Evolutionary conservation across 2,113 vertebrate genomes (phyloP).

Genomic region (Myotis lucifugus): DNA sequence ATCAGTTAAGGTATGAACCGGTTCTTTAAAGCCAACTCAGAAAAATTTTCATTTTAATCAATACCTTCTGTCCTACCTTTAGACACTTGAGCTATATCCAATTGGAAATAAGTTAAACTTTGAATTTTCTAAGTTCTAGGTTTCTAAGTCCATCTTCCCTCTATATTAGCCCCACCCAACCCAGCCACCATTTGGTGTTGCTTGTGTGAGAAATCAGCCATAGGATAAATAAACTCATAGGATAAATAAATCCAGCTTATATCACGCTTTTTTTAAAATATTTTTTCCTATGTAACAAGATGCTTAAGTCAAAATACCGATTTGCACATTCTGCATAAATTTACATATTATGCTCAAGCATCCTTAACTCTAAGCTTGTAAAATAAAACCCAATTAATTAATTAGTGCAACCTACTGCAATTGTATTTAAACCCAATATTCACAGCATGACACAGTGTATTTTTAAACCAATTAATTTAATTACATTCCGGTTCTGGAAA

Average conservation of each 20-base stretch:
- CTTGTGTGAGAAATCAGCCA: conserved; percentile 8
- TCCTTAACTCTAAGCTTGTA: conserved; percentile 73
- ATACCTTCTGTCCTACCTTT: not conserved
- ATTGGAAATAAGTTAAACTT: conserved; percentile 15
- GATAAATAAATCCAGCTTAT: conserved; percentile 33
- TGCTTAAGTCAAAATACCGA: conserved; percentile 71
- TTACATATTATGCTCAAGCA: conserved; percentile 74
- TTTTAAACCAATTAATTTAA: conserved; percentile 79
- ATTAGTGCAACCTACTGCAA: conserved; percentile 76
- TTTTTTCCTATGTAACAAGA: conserved; percentile 46
- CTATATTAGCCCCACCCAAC: not conserved
- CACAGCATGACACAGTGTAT: conserved; percentile 75
- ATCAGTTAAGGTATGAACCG: not conserved
- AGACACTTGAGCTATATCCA: not conserved
- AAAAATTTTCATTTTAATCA: not conserved
- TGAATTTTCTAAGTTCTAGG: not conserved
- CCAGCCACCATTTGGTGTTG: not conserved
- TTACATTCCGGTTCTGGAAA: conserved; percentile 60
- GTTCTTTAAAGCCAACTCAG: not conserved
- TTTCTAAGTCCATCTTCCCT: not conserved
- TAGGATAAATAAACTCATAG: conserved; percentile 18
- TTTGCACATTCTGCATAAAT: conserved; percentile 77
- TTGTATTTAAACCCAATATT: conserved; percentile 79
- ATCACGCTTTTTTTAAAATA: not conserved
- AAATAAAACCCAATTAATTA: conserved; percentile 79